Evolutionary conservation across 2,888 invertebrate species (phyloP).

Genomic region (Ochropleura leucogaster): DNA sequence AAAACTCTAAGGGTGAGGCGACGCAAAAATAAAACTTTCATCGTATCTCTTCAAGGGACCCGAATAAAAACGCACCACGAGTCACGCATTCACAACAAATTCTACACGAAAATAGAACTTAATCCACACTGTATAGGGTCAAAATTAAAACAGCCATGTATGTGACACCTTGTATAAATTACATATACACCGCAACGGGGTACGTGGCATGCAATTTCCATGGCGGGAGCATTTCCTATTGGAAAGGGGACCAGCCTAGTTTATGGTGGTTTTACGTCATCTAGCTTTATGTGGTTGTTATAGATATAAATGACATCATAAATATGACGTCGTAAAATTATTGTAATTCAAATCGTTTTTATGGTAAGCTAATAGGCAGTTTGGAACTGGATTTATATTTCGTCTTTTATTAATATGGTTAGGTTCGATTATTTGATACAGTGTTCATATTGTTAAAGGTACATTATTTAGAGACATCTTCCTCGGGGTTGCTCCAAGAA

Average conservation of each 20-base stretch:
- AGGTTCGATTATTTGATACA: slow-evolving; percentile 25
- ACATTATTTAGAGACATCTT: neutral
- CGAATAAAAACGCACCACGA: slow-evolving; percentile 34
- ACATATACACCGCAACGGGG: slow-evolving; percentile 36
- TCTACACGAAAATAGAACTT: slow-evolving; percentile 26
- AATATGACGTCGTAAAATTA: slow-evolving; percentile 44
- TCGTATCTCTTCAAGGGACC: slow-evolving; percentile 17
- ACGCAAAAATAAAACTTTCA: slow-evolving; percentile 30
- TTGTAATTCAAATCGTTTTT: slow-evolving; percentile 42
- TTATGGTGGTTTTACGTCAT: slow-evolving; percentile 43
- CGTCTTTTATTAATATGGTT: slow-evolving; percentile 1
- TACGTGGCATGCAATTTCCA: slow-evolving; percentile 64
- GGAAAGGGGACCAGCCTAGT: slow-evolving; percentile 42
- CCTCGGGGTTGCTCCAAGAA: neutral
- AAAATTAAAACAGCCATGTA: slow-evolving; percentile 5
- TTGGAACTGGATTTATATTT: slow-evolving; percentile 29
- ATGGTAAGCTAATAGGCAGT: slow-evolving; percentile 32
- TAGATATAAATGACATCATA: slow-evolving; percentile 60
- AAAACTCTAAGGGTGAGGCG: slow-evolving; percentile 10
- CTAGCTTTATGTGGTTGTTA: slow-evolving; percentile 49
- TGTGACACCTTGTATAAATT: slow-evolving; percentile 26
- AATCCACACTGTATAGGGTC: neutral
- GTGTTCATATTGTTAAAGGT: neutral
- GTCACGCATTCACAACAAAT: slow-evolving; percentile 5
- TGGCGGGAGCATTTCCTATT: slow-evolving; percentile 57